Percentiles rank a stretch among this genome's conserved stretches.
These are phyloP conservation scores for Saxidomus purpurata DNA, from an alignment of 1,140 invertebrate species.

Conservation along the genomic window DNA sequence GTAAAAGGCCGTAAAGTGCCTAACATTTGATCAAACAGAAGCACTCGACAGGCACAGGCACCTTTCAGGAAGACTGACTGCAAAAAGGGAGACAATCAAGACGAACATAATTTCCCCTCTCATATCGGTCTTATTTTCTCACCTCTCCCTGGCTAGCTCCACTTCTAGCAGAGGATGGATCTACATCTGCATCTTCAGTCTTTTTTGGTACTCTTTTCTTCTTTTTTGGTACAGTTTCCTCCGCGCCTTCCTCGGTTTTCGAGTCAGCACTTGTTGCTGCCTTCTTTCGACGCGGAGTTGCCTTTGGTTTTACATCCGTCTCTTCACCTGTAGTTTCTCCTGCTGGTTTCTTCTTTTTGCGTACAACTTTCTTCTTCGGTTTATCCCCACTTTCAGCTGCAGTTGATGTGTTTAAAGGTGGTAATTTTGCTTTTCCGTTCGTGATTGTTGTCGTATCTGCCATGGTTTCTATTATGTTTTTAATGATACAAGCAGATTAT, in stretches of 20 bases:
- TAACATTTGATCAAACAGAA: no score
- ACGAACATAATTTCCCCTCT: no score
- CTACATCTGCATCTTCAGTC: conserved; percentile 62
- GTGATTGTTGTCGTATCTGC: conserved; percentile 62
- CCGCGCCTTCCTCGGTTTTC: conserved; percentile 39
- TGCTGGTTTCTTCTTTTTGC: conserved; percentile 75
- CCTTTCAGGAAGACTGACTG: no score
- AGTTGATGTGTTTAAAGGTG: conserved; percentile 65
- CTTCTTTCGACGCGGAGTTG: conserved; percentile 68
- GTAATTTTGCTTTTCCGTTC: conserved; percentile 67
- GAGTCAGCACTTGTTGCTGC: conserved; percentile 41
- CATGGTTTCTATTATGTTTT: conserved; percentile 71
- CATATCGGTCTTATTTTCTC: no score
- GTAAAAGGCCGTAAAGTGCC: no score
- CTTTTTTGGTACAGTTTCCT: conserved; percentile 70
- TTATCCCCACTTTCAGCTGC: conserved; percentile 54
- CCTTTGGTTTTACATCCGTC: conserved; percentile 50
- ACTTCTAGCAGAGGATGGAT: conserved; percentile 73
- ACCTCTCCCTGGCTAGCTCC: conserved; percentile 71
- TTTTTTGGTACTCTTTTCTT: conserved; percentile 72
- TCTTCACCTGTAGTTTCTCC: conserved; percentile 53
- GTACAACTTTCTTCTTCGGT: conserved; percentile 72
- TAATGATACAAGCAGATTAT: conserved; percentile 17
- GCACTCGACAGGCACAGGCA: no score
- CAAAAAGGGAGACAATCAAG: no score